Evolutionary conservation across 1,140 invertebrate species (phyloP), one percentile per base, ranked within the genome.

Genomic region (Neuroterus valhalla): DNA sequence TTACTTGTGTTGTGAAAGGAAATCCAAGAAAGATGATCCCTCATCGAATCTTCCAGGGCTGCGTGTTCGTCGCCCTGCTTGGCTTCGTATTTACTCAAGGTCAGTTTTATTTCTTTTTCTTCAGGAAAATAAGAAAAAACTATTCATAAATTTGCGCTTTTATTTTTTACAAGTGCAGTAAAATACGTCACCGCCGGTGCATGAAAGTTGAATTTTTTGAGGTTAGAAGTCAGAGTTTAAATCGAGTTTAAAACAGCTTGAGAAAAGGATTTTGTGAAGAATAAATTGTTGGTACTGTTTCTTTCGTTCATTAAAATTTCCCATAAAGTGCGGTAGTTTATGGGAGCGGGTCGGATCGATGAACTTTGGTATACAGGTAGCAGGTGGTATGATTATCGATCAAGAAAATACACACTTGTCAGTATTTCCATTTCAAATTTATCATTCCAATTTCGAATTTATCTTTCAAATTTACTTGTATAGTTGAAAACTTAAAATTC

Each of bases 1-100:
- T 45, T 70, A 71, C 10, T 71, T 68, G 72, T 68, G 72, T 55
- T 43, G 66, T 62, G 46, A 17, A 55, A 68, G 50, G 73, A 42
- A 70, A 52, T 68, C 66, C 26, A 17, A 67, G 44, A 10, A 42
- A 15, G 26, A 70, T 11, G 26, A 31, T 14, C 42, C 72, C 76
- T 77, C 72, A 84, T 77, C 82, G 5, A 23, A 66, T 76, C 71
- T 21, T 70, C 72, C 82, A 79, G 83, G 77, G 71, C 74, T 81
- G 79, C 70, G 52, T 62, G 26, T 62, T 81, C 71, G 23, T 81
- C 77, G 72, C 52, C 68, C 23, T 85, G 43, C 74, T 80, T 68
- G 73, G 76, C 52, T 52, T 76, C 19, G 50, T 78, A 72, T 70
- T 77, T 62, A 75, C 79, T 72, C 76, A 78, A 84, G 81, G 82